Conservation (phyloP, 1,140 invertebrate species). For the Eueides isabella region DNA sequence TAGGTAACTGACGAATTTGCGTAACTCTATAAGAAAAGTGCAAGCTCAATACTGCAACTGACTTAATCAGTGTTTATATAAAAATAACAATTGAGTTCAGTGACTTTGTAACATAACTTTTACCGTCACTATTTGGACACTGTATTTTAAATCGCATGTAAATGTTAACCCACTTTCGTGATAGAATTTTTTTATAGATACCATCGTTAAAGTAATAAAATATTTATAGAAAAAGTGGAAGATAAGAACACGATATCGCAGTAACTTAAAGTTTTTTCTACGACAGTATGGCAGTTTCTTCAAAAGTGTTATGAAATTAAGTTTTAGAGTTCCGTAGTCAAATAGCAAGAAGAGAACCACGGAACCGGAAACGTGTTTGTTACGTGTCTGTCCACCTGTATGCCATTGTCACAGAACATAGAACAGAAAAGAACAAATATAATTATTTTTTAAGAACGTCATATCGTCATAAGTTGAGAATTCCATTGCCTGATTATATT, state of each 20-base stretch:
- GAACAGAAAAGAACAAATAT: too few relatives aligned
- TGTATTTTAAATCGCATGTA: slow-evolving; percentile 37
- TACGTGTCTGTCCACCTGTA: too few relatives aligned
- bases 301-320: too few relatives aligned
- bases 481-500: too few relatives aligned
- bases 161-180: slow-evolving; percentile 39
- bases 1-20: slow-evolving; percentile 5
- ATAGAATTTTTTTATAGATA: slow-evolving; percentile 22
- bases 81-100: slow-evolving; percentile 25
- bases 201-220: slow-evolving; percentile 4
- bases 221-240: neutral
- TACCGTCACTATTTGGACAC: slow-evolving; percentile 39
- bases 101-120: slow-evolving; percentile 31
- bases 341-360: too few relatives aligned
- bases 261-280: too few relatives aligned
- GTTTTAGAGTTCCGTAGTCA: too few relatives aligned
- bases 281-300: too few relatives aligned
- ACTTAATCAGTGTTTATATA: slow-evolving; percentile 9
- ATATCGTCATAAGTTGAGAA: too few relatives aligned
- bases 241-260: neutral
- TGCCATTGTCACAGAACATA: too few relatives aligned
- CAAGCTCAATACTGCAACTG: slow-evolving; percentile 4
- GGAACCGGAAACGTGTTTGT: too few relatives aligned
- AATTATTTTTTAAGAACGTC: too few relatives aligned
- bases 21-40: slow-evolving; percentile 17